phyloP scores from a whole-genome alignment of 2,113 vertebrate genomes.

The Phalacrocorax aristotelis region DNA sequence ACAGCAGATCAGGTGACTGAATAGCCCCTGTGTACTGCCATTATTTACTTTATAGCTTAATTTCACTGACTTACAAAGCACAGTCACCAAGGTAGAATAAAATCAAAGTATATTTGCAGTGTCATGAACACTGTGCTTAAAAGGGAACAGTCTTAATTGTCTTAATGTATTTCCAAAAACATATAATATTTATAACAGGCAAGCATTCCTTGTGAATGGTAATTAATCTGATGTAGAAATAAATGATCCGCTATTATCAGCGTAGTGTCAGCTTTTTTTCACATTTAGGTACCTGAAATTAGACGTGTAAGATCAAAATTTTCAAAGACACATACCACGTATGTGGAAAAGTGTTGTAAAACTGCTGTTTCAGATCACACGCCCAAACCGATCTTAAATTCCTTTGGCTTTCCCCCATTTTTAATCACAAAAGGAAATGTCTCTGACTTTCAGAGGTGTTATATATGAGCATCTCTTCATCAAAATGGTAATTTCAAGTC shows the following conservation, averaged over 20 bases:
- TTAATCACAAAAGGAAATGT: not conserved
- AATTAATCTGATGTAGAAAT: not conserved
- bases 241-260: not conserved
- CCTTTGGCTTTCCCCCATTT: not conserved
- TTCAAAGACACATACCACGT: not conserved
- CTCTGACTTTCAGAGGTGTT: not conserved
- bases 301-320: not conserved
- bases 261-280: not conserved
- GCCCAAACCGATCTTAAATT: not conserved
- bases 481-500: not conserved
- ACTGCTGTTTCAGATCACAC: not conserved
- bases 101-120: not conserved
- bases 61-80: not conserved
- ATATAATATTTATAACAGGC: not conserved
- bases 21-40: not conserved
- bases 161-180: not conserved
- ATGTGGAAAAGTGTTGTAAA: not conserved
- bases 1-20: not conserved
- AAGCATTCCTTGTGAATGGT: not conserved
- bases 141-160: not conserved
- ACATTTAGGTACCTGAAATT: not conserved
- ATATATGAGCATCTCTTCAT: not conserved
- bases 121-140: not conserved
- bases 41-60: slow-evolving; percentile 17
- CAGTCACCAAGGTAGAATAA: not conserved